These are phyloP conservation scores for Crax fasciolata DNA, from an alignment of 2,797 vertebrate genomes.

Conservation along the genomic window DNA sequence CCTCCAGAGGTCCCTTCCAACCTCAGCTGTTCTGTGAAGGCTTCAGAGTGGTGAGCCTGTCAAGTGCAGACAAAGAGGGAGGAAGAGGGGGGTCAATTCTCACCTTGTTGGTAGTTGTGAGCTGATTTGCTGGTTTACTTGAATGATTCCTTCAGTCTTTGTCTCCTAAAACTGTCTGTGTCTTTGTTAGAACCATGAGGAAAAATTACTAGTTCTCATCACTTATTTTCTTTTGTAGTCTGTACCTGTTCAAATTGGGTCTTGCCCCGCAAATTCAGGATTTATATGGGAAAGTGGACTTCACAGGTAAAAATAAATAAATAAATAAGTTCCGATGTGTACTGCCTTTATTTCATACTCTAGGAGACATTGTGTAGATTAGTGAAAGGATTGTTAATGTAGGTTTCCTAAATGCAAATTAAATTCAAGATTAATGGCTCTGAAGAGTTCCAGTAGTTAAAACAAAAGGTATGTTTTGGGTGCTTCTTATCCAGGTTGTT, in stretches of 20 bases:
- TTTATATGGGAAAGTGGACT: slow-evolving; percentile 97
- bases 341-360: neutral
- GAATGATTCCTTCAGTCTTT: neutral
- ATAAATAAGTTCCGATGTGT: neutral
- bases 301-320: slow-evolving; percentile 90
- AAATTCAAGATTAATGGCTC: neutral
- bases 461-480: neutral
- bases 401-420: neutral
- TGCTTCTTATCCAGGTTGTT: neutral
- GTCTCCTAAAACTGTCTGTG: neutral
- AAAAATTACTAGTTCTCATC: neutral
- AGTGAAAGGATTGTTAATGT: neutral
- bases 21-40: neutral
- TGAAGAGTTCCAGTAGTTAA: neutral
- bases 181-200: neutral
- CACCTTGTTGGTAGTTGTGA: neutral
- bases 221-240: slow-evolving; percentile 80
- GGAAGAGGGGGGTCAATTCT: neutral
- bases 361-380: neutral
- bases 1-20: neutral
- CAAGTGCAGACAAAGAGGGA: neutral
- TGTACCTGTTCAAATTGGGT: slow-evolving; percentile 98
- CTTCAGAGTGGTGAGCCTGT: neutral
- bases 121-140: neutral
- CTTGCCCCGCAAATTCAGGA: slow-evolving; percentile 98